phyloP scores from a whole-genome alignment of 2,113 vertebrate species.

The Chascanopsetta lugubris region DNA sequence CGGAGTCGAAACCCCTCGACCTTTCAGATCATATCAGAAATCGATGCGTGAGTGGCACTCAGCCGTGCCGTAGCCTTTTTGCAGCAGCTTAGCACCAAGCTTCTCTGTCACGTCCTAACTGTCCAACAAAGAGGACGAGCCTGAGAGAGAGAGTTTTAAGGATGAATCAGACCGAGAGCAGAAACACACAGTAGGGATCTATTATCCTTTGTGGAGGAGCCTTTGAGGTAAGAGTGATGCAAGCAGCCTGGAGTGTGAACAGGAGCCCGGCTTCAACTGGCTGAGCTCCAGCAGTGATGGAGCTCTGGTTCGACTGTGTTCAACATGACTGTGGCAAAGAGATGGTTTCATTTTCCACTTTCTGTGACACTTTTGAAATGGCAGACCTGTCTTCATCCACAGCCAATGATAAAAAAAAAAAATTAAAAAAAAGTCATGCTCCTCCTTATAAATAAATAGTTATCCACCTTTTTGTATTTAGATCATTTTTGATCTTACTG shows the following conservation, averaged over 20 bases:
- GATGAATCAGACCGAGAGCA: conserved; percentile 2
- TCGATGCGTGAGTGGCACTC: conserved; percentile 23
- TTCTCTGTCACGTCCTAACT: background rate
- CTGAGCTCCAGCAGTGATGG: background rate
- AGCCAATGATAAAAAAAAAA: background rate
- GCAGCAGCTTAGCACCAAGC: background rate
- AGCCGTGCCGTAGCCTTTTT: background rate
- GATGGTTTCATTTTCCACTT: conserved; percentile 9
- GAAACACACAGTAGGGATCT: background rate
- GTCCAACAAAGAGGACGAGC: conserved; percentile 4
- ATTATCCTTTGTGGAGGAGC: background rate
- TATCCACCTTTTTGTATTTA: too few relatives aligned
- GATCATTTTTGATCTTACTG: too few relatives aligned
- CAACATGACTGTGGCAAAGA: conserved; percentile 7
- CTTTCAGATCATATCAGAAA: conserved; percentile 58
- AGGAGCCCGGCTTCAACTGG: background rate
- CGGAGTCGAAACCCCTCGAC: conserved; percentile 27
- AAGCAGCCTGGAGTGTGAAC: background rate
- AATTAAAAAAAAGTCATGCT: too few relatives aligned
- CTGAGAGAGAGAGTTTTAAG: conserved; percentile 7
- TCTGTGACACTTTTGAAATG: conserved; percentile 8
- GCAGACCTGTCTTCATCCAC: conserved; percentile 24
- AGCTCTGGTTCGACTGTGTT: background rate
- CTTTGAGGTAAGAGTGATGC: background rate
- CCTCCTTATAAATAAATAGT: too few relatives aligned